Conservation (phyloP, 2,888 invertebrate genomes). For the Chloromyia formosa region DNA sequence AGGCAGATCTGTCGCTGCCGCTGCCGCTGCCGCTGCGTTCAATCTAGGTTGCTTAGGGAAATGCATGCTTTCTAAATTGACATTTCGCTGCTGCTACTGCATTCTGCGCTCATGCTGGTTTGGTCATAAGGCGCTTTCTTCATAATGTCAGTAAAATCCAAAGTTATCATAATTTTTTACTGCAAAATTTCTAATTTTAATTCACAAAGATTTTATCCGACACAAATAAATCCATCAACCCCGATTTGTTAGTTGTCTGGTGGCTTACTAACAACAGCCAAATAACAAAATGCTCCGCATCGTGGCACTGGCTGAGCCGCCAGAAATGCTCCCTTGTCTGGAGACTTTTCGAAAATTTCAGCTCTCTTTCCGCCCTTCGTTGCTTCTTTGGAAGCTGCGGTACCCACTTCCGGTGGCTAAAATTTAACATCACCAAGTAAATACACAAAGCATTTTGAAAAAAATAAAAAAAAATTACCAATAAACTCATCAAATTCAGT, state of each 20-base stretch:
- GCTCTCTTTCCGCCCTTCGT: conserved; percentile 55
- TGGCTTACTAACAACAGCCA: conserved; percentile 65
- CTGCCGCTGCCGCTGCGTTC: too few species aligned
- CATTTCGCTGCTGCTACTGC: too few species aligned
- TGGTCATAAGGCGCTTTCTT: too few species aligned
- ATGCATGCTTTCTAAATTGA: too few species aligned
- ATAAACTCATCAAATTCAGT: conserved; percentile 61
- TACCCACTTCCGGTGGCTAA: conserved; percentile 10
- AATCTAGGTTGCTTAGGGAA: too few species aligned
- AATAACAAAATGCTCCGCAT: conserved; percentile 69
- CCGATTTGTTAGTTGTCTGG: conserved; percentile 34
- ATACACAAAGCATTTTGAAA: background rate
- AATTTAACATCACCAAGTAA: background rate
- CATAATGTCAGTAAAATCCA: too few species aligned
- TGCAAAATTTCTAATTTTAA: too few species aligned
- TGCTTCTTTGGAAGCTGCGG: background rate
- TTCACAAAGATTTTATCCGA: too few species aligned
- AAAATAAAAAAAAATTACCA: conserved; percentile 57
- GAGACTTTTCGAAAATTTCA: conserved; percentile 66
- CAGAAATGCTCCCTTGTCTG: conserved; percentile 69
- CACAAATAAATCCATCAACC: too few species aligned
- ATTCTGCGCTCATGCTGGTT: too few species aligned
- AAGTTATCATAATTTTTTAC: too few species aligned
- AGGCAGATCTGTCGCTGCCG: too few species aligned
- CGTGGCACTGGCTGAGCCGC: conserved; percentile 68